Base-by-base conservation (phyloP, 2,797 vertebrate species). In the Chiloscyllium punctatum region DNA sequence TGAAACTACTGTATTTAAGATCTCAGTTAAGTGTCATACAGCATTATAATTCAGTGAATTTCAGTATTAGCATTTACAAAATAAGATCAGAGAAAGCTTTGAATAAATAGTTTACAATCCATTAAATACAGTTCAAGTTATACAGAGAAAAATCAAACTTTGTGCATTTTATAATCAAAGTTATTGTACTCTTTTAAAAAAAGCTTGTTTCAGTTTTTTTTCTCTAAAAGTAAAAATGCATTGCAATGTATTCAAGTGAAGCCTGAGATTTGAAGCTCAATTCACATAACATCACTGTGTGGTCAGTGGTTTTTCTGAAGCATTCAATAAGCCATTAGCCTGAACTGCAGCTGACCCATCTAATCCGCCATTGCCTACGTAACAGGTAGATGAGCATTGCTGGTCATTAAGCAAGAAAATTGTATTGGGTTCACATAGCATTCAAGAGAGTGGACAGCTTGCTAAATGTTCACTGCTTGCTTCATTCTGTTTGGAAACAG, bases 251-350 rank as follows among this genome's bases (percentile, higher is more conserved):
- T 97, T 98, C 98, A 97, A 98, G 97, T 97, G 97, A 98, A 98
- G 98, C 98, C 98, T 98, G 98, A 99, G 98, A 98, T 98, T 97
- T 53, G 97, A 97, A 98, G 98, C 98, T 98, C 98, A 97, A 98
- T 97, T 96, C 94, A 96, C 77, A 96, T 97, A 96, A 96, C 96
- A 97, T 96, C 97, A 92, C 95, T 96, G 96, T 96, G 96, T 88
- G 96, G 96, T 96, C 96, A 66, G 48, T 0, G 96, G 96, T 96
- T 77, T 33, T 95, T 23, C 69, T 57, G 74, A 21, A 95, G 27
- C 71, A 74, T 94, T 94, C 25, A 79, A 23, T 62, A 62, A 95
- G 94, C 94, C 48, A 53, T 42, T 94, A 74, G 94, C 37, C 69
- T 27, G 37, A 94, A 74, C 94, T 77, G 48, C 71, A 53, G 71